Evolutionary conservation across 2,797 vertebrate genomes (phyloP), one percentile per base, ranked within the genome.

Genomic region (Neosilurus mollespiculum): DNA sequence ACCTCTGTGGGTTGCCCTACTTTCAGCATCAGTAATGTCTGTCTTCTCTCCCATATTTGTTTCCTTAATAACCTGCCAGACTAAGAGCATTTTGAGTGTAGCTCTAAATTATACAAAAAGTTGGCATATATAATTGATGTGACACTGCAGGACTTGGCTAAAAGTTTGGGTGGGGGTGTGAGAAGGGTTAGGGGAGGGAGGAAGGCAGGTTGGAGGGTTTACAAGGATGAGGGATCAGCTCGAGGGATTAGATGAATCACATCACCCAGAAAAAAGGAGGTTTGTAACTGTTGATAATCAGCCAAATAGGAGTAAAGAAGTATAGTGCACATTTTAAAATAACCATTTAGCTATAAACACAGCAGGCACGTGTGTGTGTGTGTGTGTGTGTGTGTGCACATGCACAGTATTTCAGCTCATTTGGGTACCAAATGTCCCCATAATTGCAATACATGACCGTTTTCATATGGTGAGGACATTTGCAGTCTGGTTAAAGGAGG

Each of bases 111-210:
- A 89, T 86, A 83, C 77, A 88, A 66, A 73, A 58, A 61, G 58
- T 71, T 73, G 82, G 66, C 83, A 87, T 88, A 83, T 72, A 85
- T 87, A 86, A 87, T 90, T 81, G 73, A 90, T 85, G 72, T 66
- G 7, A 61, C 75, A 62, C 34, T 49, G 58, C 22, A 78, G 34
- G 22, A 78, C 37, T 43, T 49, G 34, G 75, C 58, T 78, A 9
- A 78, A 78, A 49, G 34, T 62, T 62, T 78, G 34, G 20, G 34
- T 14, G 20, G 6, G 30, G 30, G 18, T 20, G 16, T 12, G 16
- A 22, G 10, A 22, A 37, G 54, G 53, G 54, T 18, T 12, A 7
- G 70, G 1, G 51, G 15, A 3, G 51, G 70, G 53, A 15, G 49
- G n/a, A 12, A 2, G 81, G 65, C 43, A 34, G 37, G 67, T 49